Conservation (phyloP, 2,797 vertebrate genomes). For the Sus cebifrons region DNA sequence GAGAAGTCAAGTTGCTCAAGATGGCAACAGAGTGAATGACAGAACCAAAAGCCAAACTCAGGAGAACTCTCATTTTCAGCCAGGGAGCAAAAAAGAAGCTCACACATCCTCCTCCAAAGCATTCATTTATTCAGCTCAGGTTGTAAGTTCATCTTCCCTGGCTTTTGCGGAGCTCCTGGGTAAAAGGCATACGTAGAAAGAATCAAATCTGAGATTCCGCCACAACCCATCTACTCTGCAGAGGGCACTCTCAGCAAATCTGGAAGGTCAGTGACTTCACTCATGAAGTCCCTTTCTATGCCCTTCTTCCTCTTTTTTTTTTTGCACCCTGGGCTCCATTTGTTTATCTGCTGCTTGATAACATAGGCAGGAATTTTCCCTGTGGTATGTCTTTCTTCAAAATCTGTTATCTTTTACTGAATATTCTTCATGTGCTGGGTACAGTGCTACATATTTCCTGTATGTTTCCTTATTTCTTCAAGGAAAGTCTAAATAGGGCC, state of each 20-base stretch:
- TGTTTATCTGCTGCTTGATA: background rate
- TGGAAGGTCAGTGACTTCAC: background rate
- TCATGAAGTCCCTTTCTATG: background rate
- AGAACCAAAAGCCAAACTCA: background rate
- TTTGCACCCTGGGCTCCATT: background rate
- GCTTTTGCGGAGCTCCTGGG: background rate
- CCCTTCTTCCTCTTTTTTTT: background rate
- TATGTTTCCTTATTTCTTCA: constrained; percentile 16
- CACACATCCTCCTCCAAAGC: background rate
- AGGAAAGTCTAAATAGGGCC: background rate
- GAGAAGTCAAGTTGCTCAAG: background rate
- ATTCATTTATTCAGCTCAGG: background rate
- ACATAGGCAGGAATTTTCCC: background rate
- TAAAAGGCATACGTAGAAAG: background rate
- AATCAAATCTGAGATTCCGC: background rate
- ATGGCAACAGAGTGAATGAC: background rate
- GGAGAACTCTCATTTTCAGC: background rate
- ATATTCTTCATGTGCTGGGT: background rate
- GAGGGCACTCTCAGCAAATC: background rate
- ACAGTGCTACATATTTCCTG: background rate
- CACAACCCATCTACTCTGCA: background rate
- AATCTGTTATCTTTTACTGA: background rate
- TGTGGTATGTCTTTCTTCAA: constrained; percentile 9
- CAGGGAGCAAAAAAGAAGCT: background rate
- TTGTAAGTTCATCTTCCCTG: background rate